A percentile compares a stretch with the other conserved stretches of the same genome.
phyloP scores from a whole-genome alignment of 2,797 vertebrate genomes.

The Columba guinea region DNA sequence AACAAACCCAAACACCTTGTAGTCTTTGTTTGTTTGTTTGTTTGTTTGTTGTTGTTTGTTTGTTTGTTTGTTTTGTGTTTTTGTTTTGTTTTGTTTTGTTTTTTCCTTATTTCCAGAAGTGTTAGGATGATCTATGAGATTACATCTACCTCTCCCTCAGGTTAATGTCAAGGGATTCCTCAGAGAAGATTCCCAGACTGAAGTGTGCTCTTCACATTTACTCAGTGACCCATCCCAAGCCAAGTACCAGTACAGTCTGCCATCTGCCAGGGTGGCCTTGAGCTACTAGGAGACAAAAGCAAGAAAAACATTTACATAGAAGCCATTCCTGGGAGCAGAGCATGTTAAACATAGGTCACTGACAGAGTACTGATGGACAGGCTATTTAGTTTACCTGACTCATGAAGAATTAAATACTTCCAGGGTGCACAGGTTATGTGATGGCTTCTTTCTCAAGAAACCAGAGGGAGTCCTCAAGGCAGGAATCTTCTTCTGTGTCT shows the following conservation, averaged over 20 bases:
- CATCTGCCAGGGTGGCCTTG: neutral
- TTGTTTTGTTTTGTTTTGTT: neutral
- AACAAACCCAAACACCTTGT: neutral
- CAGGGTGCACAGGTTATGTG: neutral
- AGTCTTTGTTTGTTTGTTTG: neutral
- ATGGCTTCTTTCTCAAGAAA: neutral
- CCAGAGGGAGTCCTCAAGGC: too few relatives aligned
- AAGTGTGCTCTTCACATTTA: neutral
- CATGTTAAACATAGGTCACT: neutral
- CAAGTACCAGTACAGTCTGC: neutral
- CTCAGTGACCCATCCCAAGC: neutral
- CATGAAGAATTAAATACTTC: neutral
- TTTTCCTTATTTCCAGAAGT: neutral
- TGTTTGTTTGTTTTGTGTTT: too few relatives aligned
- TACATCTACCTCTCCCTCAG: neutral
- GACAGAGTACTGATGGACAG: neutral
- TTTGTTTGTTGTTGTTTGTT: too few relatives aligned
- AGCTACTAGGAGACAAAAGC: neutral
- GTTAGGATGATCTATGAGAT: neutral
- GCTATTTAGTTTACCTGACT: neutral
- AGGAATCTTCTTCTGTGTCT: neutral
- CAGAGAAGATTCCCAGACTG: neutral
- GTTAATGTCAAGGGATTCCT: neutral
- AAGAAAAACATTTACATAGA: neutral
- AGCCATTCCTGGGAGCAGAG: neutral